These are phyloP conservation scores for Camelus bactrianus DNA, from an alignment of 2,113 vertebrate species.

Conservation along the genomic window DNA sequence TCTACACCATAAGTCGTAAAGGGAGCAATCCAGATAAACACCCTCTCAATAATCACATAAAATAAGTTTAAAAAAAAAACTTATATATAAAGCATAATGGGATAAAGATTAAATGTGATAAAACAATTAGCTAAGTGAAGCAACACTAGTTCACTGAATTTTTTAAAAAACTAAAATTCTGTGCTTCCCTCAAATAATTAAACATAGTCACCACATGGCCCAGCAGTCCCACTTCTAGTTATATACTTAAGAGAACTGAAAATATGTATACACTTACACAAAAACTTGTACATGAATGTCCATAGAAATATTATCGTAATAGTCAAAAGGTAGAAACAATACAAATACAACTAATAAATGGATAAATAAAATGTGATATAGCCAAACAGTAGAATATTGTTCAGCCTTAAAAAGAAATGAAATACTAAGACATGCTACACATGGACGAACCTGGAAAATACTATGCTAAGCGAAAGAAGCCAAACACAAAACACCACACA, in stretches of 20 bases:
- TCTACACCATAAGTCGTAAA: neutral
- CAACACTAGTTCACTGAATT: neutral
- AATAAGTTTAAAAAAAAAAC: neutral
- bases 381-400: neutral
- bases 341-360: neutral
- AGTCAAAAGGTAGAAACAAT: neutral
- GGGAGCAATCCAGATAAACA: neutral
- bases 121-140: neutral
- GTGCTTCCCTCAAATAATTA: neutral
- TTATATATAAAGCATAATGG: neutral
- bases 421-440: neutral
- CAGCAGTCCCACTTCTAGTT: neutral
- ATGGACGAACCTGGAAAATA: neutral
- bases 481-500: neutral
- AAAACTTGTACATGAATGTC: neutral
- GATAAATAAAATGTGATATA: neutral
- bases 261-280: neutral
- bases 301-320: neutral
- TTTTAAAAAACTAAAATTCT: neutral
- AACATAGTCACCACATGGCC: neutral
- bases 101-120: neutral
- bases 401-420: neutral
- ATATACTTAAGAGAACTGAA: neutral
- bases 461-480: neutral
- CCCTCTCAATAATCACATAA: neutral